Evolutionary conservation across 2,113 vertebrate species (phyloP), one percentile per base, ranked within the genome.

Genomic region (Hippocampus mohnikei): DNA sequence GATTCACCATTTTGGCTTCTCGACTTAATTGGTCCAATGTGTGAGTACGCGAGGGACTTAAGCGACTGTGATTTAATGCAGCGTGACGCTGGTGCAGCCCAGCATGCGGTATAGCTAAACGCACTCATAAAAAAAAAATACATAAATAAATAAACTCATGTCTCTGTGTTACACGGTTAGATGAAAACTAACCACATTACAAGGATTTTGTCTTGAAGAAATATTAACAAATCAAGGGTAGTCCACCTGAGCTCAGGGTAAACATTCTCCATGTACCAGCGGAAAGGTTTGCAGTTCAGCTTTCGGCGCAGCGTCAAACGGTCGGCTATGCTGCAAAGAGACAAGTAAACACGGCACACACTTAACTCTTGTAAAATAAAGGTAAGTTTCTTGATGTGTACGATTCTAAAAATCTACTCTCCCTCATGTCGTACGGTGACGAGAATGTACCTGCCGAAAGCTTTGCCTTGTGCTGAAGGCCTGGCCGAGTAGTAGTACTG

Each of bases 181-280:
- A 55, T 46, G 9, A n/a, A 53, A 55, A 10, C 52, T 3, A 23
- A 55, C 8, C 8, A n/a, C 15, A 8, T 23, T 6, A 18, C 60
- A 42, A 11, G 61, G 9, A 29, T 42, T 12, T 65, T 25, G 21
- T 12, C 53, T 21, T 0, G 29, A 55, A 12, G 20, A 65, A 65
- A 40, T 42, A n/a, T n/a, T 27, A 7, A 23, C 4, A 10, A 3
- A 27, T 48, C 0, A 40, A 42, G 29, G 23, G 18, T 58, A 1
- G 25, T 15, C 9, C 88, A 99, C 97, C 94, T 97, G 83, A 99
- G 95, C 84, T 99, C 97, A 0, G 97, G 96, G 70, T 99, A 99
- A 71, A 98, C 93, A 1, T 96, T 98, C 89, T 98, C 95, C 88
- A 99, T 93, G 85, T 98, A 99, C 97, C 97, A 99, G 69, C 94